Evolutionary conservation across 1,140 invertebrate species (phyloP).

Genomic region (Magallana gigas): DNA sequence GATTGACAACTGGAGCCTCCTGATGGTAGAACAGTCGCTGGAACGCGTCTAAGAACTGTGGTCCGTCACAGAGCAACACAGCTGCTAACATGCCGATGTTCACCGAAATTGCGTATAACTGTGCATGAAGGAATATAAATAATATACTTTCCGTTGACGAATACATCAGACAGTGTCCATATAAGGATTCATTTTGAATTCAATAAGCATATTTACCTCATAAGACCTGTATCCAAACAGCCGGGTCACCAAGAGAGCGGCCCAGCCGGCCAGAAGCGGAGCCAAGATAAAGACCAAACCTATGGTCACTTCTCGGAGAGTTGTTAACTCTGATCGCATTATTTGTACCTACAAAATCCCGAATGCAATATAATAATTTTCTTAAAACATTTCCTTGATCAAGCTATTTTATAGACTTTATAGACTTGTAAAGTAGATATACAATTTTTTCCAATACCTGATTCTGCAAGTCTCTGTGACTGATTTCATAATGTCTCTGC

Average conservation of each 20-base stretch:
- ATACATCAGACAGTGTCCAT: not conserved
- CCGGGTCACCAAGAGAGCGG: not conserved
- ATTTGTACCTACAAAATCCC: conserved; percentile 5
- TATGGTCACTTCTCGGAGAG: conserved; percentile 1
- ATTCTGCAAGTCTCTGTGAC: conserved; percentile 5
- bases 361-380: too few species aligned
- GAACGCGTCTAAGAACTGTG: not conserved
- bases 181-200: not conserved
- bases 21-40: not conserved
- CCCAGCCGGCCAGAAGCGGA: conserved; percentile 13
- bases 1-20: not conserved
- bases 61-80: conserved; percentile 6
- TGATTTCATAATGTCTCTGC: not conserved
- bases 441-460: not conserved
- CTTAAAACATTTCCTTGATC: too few species aligned
- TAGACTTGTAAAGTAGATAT: too few species aligned
- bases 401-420: too few species aligned
- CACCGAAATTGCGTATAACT: conserved; percentile 4
- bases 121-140: not conserved
- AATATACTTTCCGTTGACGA: not conserved
- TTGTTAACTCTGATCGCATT: conserved; percentile 15
- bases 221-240: conserved; percentile 35
- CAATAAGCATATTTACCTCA: conserved; percentile 26
- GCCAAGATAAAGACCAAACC: conserved; percentile 29
- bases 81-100: conserved; percentile 10